Percentiles rank a stretch among this genome's conserved stretches.
phyloP scores from a whole-genome alignment of 2,888 invertebrate genomes.

The Philonicus albiceps region DNA sequence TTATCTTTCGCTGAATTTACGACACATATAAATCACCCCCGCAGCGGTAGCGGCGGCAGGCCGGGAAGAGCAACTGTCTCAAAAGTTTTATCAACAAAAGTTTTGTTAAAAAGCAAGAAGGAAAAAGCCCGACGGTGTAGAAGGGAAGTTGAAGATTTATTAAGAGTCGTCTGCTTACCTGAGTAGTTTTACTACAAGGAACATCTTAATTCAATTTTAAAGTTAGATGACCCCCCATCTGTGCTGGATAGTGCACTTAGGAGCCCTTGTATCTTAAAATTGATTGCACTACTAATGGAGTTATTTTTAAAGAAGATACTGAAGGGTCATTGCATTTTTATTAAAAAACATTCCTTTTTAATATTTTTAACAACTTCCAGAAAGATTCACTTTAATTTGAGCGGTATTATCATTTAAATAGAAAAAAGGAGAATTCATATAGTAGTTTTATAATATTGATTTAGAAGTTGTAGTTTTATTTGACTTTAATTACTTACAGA shows the following conservation, averaged over 20 bases:
- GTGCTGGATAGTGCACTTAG: not conserved
- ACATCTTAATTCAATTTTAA: not conserved
- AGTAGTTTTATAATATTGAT: too few relatives aligned
- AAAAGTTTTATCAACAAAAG: slow-evolving; percentile 10
- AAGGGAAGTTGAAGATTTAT: not conserved
- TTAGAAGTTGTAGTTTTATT: too few relatives aligned
- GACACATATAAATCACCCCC: not conserved
- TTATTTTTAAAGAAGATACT: not conserved
- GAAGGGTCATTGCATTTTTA: too few relatives aligned
- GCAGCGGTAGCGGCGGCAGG: not conserved
- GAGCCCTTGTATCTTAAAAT: not conserved
- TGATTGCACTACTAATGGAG: not conserved
- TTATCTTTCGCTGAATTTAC: slow-evolving; percentile 2
- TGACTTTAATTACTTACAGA: too few relatives aligned
- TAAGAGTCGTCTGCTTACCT: not conserved
- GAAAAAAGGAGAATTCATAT: too few relatives aligned
- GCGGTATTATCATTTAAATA: not conserved
- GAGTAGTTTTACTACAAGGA: not conserved
- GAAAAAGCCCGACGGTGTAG: not conserved
- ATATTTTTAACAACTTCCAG: not conserved
- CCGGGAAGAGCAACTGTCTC: not conserved
- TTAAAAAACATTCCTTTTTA: too few relatives aligned
- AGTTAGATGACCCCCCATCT: not conserved
- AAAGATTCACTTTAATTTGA: not conserved
- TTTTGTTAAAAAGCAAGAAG: not conserved